Evolutionary conservation across 2,797 vertebrate genomes (phyloP), one percentile per base, ranked within the genome.

Genomic region (Orientallactaga sibirica): DNA sequence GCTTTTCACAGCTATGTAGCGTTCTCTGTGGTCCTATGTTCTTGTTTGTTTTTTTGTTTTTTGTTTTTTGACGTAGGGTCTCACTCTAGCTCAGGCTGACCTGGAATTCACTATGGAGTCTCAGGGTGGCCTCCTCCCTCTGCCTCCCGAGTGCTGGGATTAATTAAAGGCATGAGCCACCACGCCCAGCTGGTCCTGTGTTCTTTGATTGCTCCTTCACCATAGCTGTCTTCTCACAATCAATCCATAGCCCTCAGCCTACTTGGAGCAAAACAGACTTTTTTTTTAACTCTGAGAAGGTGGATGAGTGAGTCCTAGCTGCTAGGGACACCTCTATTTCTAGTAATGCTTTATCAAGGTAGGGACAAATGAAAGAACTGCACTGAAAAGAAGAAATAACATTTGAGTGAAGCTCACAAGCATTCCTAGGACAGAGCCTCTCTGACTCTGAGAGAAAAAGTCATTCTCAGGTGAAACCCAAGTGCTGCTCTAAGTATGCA

Each of bases 241-340:
- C 78, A 92, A 27, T 41, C 3, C 11, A n/a, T 1, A 61, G 4
- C 61, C 24, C 7, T 81, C 11, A 90, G 75, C 7, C 24, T 61
- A 86, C 27, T 76, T 78, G 77, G 41, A 73, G 76, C 33, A 48
- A 75, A 93, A 48, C 11, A 16, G 22, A 55, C 11, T 86, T 75
- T 19, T 22, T 22, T 74, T 29, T 62, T 29, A 74, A 62, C 25
- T 61, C 11, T 18, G 27, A 25, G 76, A 76, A 82, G 67, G 25
- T 82, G 67, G 71, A 55, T 70, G 27, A 88, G 93, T 37, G n/a
- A 67, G 70, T 88, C 16, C 52, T 75, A 24, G 43, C 37, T 88
- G 2, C 67, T 88, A 5, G 18, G n/a, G 8, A 27, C n/a, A 58
- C 14, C 25, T 74, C 5, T 73, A 10, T 33, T 58, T 75, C 66